phyloP scores from a whole-genome alignment of 2,797 vertebrate species.

The Leucoraja ocellata region DNA sequence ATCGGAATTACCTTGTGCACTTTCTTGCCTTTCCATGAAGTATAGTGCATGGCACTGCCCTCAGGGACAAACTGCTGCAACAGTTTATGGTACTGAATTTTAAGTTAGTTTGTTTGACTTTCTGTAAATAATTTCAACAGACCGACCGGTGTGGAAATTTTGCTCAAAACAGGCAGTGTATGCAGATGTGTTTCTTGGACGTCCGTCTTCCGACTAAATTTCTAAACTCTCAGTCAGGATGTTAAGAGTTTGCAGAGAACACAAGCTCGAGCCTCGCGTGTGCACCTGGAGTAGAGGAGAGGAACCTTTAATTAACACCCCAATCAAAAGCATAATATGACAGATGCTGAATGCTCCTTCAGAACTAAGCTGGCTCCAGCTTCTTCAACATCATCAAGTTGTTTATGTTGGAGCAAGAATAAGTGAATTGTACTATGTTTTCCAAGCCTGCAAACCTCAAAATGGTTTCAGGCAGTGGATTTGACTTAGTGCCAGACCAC shows the following conservation, averaged over 20 bases:
- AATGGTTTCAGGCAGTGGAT: background rate
- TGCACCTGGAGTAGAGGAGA: background rate
- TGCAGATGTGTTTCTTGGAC: background rate
- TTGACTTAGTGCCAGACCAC: background rate
- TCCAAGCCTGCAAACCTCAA: background rate
- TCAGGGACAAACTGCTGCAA: background rate
- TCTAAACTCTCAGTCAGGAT: background rate
- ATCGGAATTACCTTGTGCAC: background rate
- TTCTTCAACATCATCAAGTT: background rate
- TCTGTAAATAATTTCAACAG: background rate
- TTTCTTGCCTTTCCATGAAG: background rate
- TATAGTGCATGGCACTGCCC: background rate
- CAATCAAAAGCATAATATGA: background rate
- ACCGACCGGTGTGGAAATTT: background rate
- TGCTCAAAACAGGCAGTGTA: background rate
- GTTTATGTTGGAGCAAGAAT: constrained; percentile 11
- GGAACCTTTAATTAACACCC: background rate
- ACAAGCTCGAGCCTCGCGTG: background rate
- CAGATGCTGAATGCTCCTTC: background rate
- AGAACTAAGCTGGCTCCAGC: background rate
- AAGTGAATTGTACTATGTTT: background rate
- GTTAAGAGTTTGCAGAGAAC: no score
- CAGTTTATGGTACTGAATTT: background rate
- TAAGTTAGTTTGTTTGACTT: background rate
- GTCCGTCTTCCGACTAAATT: no score